phyloP scores from a whole-genome alignment of 2,797 vertebrate genomes.

The Sebastes oblongus region DNA sequence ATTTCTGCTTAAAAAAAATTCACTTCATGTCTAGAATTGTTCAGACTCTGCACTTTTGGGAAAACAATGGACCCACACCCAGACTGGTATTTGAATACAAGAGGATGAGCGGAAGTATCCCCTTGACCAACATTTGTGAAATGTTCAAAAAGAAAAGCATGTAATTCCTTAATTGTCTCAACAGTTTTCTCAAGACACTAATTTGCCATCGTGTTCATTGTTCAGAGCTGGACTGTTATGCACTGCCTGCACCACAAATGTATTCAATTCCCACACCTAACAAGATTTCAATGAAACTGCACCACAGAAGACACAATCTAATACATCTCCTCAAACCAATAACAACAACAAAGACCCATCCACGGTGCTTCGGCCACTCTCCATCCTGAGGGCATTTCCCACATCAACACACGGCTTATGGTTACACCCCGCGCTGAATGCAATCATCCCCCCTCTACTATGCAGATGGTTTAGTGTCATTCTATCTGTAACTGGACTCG shows the following conservation, averaged over 20 bases:
- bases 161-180: neutral
- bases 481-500: slow-evolving; percentile 78
- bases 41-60: neutral
- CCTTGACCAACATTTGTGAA: neutral
- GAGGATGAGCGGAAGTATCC: neutral
- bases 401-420: slow-evolving; percentile 59
- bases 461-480: slow-evolving; percentile 81
- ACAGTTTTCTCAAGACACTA: neutral
- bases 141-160: neutral
- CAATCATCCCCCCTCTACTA: slow-evolving; percentile 49
- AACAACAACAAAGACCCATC: slow-evolving; percentile 13
- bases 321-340: neutral
- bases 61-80: neutral
- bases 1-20: too few relatives aligned
- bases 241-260: neutral
- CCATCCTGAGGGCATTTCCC: slow-evolving; percentile 60
- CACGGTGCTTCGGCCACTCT: neutral
- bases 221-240: neutral
- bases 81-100: neutral
- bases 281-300: neutral
- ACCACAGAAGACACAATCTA: neutral
- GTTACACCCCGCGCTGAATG: slow-evolving; percentile 61
- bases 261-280: neutral
- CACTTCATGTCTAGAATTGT: too few relatives aligned
- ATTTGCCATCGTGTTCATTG: neutral